Evolutionary conservation across 2,888 invertebrate genomes (phyloP), one percentile per base, ranked within the genome.

Genomic region (Hipparchia sbordonii): DNA sequence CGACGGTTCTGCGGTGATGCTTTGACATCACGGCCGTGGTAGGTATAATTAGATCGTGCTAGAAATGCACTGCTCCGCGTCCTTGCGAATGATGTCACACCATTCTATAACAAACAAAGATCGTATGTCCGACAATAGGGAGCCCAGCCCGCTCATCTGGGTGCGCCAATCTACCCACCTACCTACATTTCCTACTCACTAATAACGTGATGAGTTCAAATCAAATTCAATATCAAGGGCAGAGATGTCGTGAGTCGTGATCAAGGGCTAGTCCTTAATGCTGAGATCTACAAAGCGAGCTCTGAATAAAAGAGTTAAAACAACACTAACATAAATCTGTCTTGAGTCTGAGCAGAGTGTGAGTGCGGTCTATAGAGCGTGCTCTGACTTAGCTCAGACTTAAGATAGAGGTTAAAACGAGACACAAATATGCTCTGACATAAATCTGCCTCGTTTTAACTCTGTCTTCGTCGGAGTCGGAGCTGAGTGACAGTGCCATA

Each of bases 131-230:
- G 78, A 87, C 88, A 88, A 88, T 86, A 84, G 85, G 84, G 79
- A 79, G 82, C 82, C 85, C 79, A 76, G 78, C 84, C 83, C 84
- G 83, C 85, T 81, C 84, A 84, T 80, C 75, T 85, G 86, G 89
- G 89, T 84, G 89, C 84, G 89, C 83, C 89, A 75, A 82, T 83
- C 81, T 75, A 81, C 81, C 82, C 84, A 84, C 82, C 81, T 79
- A 82, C 79, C 78, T 78, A 39, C 2, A 39, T 5, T 39, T 4
- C 39, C 39, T 4, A 4, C 48, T 48, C 1, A 6, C 6, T 48
- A 48, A 76, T 72, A 75, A 74, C 76, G 71, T 65, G 52, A 65
- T 65, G 75, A 78, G 74, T 77, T 75, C 72, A 67, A 75, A 73
- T 72, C 72, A 72, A 74, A 74, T 74, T 74, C 69, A 69, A 69